Percentiles rank a stretch among this genome's conserved stretches.
These are phyloP conservation scores for Formica selysi DNA, from an alignment of 1,140 invertebrate genomes.

Conservation along the genomic window DNA sequence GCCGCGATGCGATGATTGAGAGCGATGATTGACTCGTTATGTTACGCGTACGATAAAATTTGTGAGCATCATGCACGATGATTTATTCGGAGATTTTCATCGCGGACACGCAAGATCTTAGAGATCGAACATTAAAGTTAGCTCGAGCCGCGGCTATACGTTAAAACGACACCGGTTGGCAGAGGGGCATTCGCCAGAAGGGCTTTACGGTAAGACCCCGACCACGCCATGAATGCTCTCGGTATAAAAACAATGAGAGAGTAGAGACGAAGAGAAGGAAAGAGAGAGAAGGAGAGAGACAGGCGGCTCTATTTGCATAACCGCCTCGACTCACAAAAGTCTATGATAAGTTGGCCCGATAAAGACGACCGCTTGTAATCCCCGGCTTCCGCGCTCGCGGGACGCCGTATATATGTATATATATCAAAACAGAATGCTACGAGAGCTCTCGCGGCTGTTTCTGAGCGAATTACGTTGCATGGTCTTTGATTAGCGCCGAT, in stretches of 20 bases:
- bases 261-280: background rate
- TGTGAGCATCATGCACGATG: background rate
- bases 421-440: conserved; percentile 60
- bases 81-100: conserved; percentile 23
- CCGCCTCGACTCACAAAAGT: conserved; percentile 74
- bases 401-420: conserved; percentile 54
- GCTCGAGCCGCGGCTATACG: conserved; percentile 41
- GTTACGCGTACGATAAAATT: conserved; percentile 2
- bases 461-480: conserved; percentile 42
- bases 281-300: conserved; percentile 57
- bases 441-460: conserved; percentile 56
- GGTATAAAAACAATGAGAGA: conserved; percentile 71
- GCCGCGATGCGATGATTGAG: no score
- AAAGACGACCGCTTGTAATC: conserved; percentile 76
- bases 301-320: conserved; percentile 75
- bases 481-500: conserved; percentile 43
- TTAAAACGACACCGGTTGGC: conserved; percentile 60
- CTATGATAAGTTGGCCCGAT: conserved; percentile 76
- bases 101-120: background rate
- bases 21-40: background rate
- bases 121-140: conserved; percentile 3
- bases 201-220: conserved; percentile 67
- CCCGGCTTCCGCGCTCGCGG: conserved; percentile 74
- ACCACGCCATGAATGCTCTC: conserved; percentile 61
- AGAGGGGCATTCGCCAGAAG: conserved; percentile 70